Evolutionary conservation across 2,888 invertebrate genomes (phyloP), one percentile per base, ranked within the genome.

Genomic region (Noctua comes): DNA sequence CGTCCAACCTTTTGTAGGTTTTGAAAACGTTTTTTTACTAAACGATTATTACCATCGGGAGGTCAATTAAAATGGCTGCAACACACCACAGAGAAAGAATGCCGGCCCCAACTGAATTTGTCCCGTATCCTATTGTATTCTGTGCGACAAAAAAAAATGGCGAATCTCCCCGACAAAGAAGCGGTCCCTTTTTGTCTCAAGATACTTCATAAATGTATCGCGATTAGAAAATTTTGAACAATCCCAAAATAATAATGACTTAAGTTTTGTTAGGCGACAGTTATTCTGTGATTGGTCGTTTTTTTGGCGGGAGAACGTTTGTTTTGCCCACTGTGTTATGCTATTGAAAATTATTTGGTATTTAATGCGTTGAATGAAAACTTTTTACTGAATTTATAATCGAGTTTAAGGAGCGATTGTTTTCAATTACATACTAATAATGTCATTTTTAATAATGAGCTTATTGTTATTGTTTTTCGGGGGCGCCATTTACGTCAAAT

Each of bases 61-160:
- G 93, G 94, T 96, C 96, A 96, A 96, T 96, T 96, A 96, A 96
- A 96, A 96, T 96, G 93, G 93, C 93, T 96, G 91, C 91, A 94
- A 94, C 96, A 96, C 96, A 96, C 96, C 95, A 95, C 86, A 80
- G 90, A 86, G 87, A 79, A 86, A 91, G 96, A 96, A 96, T 96
- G 93, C 90, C 80, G 89, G 86, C 91, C 90, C 92, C 90, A 92
- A 90, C 94, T 91, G 94, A 96, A 96, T 96, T 96, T 95, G 95
- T 95, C 94, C 93, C 88, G 80, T 85, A 89, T 86, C 68, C 94
- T 95, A 96, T 96, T 96, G 96, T 96, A 91, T 95, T 95, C 92
- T 79, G 71, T 62, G 73, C 75, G 80, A 88, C 93, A 95, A 96
- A 96, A 96, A 75, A 81, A 95, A 89, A 85, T 86, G 64, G 88